phyloP scores from a whole-genome alignment of 2,797 vertebrate genomes.

The Octomys mimax region DNA sequence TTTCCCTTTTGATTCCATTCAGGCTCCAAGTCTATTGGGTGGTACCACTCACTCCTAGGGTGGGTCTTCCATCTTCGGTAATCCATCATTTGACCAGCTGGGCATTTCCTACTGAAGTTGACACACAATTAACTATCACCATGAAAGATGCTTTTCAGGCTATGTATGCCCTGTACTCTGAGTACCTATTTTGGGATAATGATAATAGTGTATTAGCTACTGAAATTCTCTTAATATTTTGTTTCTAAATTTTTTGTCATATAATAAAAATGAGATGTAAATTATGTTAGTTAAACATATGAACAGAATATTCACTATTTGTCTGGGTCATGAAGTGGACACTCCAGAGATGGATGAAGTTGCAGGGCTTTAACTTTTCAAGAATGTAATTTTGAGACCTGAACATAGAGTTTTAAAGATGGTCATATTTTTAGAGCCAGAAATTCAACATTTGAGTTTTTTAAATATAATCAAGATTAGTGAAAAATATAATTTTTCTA shows the following conservation, averaged over 20 bases:
- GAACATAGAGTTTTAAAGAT: slow-evolving; percentile 11
- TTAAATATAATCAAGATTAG: background rate
- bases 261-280: background rate
- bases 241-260: background rate
- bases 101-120: background rate
- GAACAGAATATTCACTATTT: background rate
- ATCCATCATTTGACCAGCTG: background rate
- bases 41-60: background rate
- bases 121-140: background rate
- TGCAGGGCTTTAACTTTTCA: background rate
- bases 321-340: background rate
- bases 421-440: background rate
- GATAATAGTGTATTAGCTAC: background rate
- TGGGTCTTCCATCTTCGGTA: background rate
- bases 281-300: background rate
- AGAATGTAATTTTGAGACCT: background rate
- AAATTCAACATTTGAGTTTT: slow-evolving; percentile 13
- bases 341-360: background rate
- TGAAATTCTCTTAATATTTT: background rate
- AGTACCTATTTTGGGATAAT: background rate
- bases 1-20: background rate
- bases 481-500: background rate
- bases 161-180: background rate
- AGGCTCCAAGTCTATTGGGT: background rate
- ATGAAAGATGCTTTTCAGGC: background rate